Conservation (phyloP, 2,797 vertebrate genomes). For the Falco cherrug region DNA sequence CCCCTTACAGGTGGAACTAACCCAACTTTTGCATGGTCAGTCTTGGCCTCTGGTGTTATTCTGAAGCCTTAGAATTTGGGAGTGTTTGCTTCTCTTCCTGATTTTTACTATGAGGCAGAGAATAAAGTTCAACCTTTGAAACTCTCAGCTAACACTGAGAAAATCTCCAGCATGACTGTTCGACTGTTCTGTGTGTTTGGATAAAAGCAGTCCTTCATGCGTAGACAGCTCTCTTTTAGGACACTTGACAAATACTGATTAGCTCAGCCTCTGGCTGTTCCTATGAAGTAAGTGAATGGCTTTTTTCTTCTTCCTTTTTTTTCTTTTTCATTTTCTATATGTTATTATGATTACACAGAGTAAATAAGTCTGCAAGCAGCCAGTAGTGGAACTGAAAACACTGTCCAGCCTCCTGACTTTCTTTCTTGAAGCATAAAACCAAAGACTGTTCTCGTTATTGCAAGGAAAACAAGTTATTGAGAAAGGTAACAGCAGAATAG, state of each 20-base stretch:
- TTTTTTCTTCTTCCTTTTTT: not conserved
- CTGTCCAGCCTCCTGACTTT: not conserved
- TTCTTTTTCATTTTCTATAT: not conserved
- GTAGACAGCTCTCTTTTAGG: not conserved
- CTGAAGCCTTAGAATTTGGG: rapidly evolving
- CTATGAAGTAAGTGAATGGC: not conserved
- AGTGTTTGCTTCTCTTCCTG: not conserved
- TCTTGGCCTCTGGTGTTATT: not conserved
- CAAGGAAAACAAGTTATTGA: not conserved
- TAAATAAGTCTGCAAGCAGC: not conserved
- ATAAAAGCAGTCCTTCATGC: not conserved
- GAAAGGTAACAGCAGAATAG: not conserved
- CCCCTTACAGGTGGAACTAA: not conserved
- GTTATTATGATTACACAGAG: not conserved
- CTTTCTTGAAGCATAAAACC: not conserved
- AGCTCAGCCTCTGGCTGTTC: not conserved
- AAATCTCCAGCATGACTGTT: not conserved
- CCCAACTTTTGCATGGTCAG: not conserved
- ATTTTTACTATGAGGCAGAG: not conserved
- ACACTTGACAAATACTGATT: not conserved
- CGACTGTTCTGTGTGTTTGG: not conserved
- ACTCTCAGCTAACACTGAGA: not conserved
- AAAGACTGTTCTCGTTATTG: not conserved
- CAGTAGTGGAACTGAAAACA: not conserved
- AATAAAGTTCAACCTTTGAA: not conserved